These are phyloP conservation scores for Lochmaea capreae DNA, from an alignment of 2,888 invertebrate genomes.

Conservation along the genomic window DNA sequence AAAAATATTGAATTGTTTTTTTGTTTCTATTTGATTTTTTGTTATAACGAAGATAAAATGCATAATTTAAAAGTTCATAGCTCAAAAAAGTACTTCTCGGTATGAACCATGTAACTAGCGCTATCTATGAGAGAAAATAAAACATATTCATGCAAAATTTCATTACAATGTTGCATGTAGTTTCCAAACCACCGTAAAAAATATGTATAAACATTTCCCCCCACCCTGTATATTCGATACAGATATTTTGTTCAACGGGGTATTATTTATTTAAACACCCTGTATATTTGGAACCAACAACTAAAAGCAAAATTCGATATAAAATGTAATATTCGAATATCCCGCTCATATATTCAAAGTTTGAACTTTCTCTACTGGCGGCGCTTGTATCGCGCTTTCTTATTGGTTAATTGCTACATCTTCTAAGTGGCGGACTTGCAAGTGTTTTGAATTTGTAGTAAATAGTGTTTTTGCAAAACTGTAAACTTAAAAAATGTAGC, in stretches of 20 bases:
- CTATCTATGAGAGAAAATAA: too few species aligned
- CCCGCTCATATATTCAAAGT: neutral
- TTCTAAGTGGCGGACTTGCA: constrained; percentile 59
- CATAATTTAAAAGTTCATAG: neutral
- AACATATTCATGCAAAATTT: too few species aligned
- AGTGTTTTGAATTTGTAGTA: constrained; percentile 61
- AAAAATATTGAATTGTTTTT: neutral
- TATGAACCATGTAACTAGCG: too few species aligned
- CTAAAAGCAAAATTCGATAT: neutral
- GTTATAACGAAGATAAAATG: neutral
- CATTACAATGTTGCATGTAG: too few species aligned
- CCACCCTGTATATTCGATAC: too few species aligned
- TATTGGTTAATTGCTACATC: constrained; percentile 60
- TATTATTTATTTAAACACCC: too few species aligned
- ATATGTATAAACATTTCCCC: too few species aligned
- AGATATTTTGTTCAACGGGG: too few species aligned
- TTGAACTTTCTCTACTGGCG: neutral
- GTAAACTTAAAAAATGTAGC: constrained; percentile 34
- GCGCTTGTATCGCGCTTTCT: constrained; percentile 43
- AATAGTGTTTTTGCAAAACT: constrained; percentile 51
- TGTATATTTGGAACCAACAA: too few species aligned
- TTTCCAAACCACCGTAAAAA: too few species aligned
- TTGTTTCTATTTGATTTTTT: neutral
- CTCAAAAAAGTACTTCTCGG: too few species aligned
- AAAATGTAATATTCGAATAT: neutral